Base-by-base conservation (phyloP, 2,113 vertebrate species). In the Hemibagrus wyckioides region DNA sequence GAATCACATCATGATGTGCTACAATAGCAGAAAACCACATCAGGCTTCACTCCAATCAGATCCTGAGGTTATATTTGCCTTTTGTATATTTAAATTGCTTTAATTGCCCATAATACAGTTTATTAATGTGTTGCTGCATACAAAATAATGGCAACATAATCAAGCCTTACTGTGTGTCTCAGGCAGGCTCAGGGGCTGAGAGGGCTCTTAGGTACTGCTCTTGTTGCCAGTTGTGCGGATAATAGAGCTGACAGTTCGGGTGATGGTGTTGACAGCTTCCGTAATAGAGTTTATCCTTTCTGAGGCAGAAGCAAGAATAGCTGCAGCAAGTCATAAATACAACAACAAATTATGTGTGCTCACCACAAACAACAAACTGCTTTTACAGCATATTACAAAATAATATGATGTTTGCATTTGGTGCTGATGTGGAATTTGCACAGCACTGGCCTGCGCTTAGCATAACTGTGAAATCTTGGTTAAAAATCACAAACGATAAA, bases 201-300 rank as follows among this genome's bases (percentile, higher is more conserved):
- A 82, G 76, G 41, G 21, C 41, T 50, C 85, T 54, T 30, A 73
- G 63, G 50, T 69, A 48, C 63, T 15, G 85, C 52, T 52, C 63
- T 81, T 86, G 79, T 86, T 82, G 79, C 77, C 54, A 57, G 79
- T 86, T 82, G 50, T 71, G 63, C 5, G 79, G 65, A 86, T 86
- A 82, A 86, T 82, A 82, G 33, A 86, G 85, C 77, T 73, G n/a
- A 77, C 69, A 77, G 82, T 36, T 82, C 41, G 52, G 83, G 76
- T 83, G 80, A 77, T 33, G 82, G 56, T 87, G 59, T 61, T 19
- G 89, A 85, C 89, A 85, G 63, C n/a, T 21, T 89, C 39, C 54
- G 73, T 69, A 87, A 89, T 48, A 71, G 65, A 85, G 33, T 52
- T 87, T 82, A 89, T 87, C 50, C 67, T 85, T 83, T 85, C 54